Conservation (phyloP, 2,888 invertebrate genomes). For the Hypsopygia costalis region DNA sequence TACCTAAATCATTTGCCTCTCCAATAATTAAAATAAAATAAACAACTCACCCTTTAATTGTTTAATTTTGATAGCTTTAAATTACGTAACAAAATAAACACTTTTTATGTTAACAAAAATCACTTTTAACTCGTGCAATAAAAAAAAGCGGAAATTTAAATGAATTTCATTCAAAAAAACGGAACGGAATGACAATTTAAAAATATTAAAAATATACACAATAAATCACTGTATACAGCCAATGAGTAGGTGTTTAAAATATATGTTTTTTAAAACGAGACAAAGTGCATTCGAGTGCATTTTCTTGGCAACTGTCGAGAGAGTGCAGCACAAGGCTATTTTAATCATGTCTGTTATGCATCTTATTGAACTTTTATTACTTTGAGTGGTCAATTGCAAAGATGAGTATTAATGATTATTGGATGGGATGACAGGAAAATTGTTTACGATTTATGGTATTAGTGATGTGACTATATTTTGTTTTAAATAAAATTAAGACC, state of each 20-base stretch:
- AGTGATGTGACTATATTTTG: too few species aligned
- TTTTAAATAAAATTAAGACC: too few species aligned
- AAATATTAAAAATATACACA: too few species aligned
- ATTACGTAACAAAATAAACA: constrained; percentile 10
- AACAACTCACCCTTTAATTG: constrained; percentile 52
- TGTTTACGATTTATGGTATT: too few species aligned
- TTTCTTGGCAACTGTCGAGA: constrained; percentile 47
- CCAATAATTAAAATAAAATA: constrained; percentile 3
- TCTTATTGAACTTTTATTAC: constrained; percentile 7
- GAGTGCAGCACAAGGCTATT: constrained; percentile 56
- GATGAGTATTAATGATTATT: too few species aligned
- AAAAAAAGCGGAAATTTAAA: neutral
- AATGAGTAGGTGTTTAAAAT: constrained; percentile 14
- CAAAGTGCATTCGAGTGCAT: constrained; percentile 28
- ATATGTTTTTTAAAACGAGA: constrained; percentile 19
- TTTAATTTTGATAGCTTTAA: constrained; percentile 54
- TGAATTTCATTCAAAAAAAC: too few species aligned
- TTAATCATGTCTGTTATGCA: constrained; percentile 37
- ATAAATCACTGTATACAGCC: neutral
- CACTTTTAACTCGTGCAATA: neutral
- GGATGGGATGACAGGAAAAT: too few species aligned
- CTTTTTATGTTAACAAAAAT: constrained; percentile 4
- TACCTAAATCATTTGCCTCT: too few species aligned
- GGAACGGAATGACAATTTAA: neutral
- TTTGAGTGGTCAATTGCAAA: neutral